Evolutionary conservation across 2,113 vertebrate genomes (phyloP), one percentile per base, ranked within the genome.

Genomic region (Thryonomys swinderianus): DNA sequence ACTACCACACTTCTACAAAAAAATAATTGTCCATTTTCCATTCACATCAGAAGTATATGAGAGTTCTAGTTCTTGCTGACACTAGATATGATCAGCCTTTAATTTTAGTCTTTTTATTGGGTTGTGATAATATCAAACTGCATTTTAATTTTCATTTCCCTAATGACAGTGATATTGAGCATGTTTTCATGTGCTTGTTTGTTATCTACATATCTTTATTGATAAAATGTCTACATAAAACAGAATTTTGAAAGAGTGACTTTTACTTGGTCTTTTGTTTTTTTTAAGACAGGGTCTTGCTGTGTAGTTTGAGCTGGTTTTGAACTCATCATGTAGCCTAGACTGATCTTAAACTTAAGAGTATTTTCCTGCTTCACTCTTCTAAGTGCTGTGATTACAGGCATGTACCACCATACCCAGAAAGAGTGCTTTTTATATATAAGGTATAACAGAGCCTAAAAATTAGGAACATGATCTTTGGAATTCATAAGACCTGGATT

Each of bases 391-490:
- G 25, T 45, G 71, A 48, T 74, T 74, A 30, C 9, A 45, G 40
- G 40, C 40, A 74, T 27, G 40, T 3, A 30, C 40, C 71, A 45
- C 42, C 57, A 42, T 12, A 45, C 13, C 4, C 25, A 45, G 16
- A 82, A 74, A 90, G 59, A 48, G 21, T 37, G 20, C n/a, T 53
- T 25, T 81, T 91, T 53, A 34, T 20, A 71, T 69, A 7, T n/a
- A 53, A 78, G 51, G 76, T 66, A 20, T 7, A 88, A 13, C 34
- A 71, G 88, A 59, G 67, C 10, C 55, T 62, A 14, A 64, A 51
- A 78, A 71, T 80, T 96, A 81, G 34, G 4, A 88, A 20, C 45
- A 57, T 79, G 57, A 8, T 59, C 62, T 71, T 95, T 91, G 61
- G n/a, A 83, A 83, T 71, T 37, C 66, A 30, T 76, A 45, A 91